Percentiles rank a stretch among this genome's conserved stretches.
These are phyloP conservation scores for Acanthiza pusilla DNA, from an alignment of 2,797 vertebrate genomes.

Conservation along the genomic window DNA sequence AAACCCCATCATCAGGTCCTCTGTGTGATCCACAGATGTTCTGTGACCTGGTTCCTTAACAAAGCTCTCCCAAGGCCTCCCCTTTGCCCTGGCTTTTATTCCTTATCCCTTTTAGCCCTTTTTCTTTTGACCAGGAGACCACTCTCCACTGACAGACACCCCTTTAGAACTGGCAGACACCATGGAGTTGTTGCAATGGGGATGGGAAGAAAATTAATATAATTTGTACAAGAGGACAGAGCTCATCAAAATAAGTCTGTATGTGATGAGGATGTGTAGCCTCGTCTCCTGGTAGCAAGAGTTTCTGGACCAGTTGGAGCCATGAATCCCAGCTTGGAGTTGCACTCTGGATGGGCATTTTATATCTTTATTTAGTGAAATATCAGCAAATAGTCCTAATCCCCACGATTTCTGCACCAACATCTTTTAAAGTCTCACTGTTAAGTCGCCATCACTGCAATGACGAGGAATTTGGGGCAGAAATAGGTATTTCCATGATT, in stretches of 20 bases:
- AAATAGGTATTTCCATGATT: background rate
- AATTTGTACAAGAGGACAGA: background rate
- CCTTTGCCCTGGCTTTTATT: background rate
- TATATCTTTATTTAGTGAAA: background rate
- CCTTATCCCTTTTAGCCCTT: background rate
- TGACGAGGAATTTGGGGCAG: background rate
- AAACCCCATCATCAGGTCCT: background rate
- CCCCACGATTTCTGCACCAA: background rate
- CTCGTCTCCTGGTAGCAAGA: fast-evolving
- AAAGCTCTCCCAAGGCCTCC: background rate
- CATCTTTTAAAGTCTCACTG: background rate
- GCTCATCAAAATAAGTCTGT: background rate
- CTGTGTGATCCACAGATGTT: background rate
- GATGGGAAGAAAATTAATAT: background rate
- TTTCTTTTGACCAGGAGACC: background rate
- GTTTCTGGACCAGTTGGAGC: background rate
- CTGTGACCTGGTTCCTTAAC: background rate
- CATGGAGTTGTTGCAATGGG: background rate
- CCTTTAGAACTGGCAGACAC: background rate
- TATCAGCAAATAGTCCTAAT: background rate
- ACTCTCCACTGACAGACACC: fast-evolving
- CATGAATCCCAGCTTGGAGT: background rate
- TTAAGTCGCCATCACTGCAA: fast-evolving
- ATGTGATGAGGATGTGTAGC: background rate
- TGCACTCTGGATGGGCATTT: fast-evolving